Evolutionary conservation across 2,113 vertebrate species (phyloP).

Genomic region (Neoarius graeffei): DNA sequence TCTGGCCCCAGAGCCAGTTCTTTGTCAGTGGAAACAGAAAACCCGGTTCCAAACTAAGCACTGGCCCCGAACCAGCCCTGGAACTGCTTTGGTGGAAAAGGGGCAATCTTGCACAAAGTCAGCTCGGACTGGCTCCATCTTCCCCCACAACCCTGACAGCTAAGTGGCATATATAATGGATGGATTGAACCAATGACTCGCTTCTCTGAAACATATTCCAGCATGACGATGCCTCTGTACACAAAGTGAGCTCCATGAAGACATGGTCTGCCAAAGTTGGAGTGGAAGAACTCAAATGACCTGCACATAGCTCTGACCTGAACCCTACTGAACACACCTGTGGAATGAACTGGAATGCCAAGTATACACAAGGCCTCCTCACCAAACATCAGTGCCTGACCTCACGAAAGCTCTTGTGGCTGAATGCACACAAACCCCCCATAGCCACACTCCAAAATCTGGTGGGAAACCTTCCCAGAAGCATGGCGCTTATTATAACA

Average conservation of each 20-base stretch:
- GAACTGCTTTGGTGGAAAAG: no score
- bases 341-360: not conserved
- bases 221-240: no score
- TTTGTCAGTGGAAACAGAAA: no score
- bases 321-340: not conserved
- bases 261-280: not conserved
- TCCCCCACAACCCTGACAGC: no score
- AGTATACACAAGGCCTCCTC: not conserved
- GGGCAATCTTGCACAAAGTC: no score
- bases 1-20: no score
- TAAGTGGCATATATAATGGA: no score
- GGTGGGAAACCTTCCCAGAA: not conserved
- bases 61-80: no score
- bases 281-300: not conserved
- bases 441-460: not conserved
- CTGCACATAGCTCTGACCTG: not conserved
- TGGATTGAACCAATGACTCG: no score
- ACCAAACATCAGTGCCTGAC: not conserved
- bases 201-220: no score
- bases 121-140: no score
- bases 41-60: no score
- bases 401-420: not conserved
- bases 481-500: not conserved
- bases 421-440: not conserved
- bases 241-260: not conserved